Evolutionary conservation across 2,113 vertebrate species (phyloP).

Genomic region (Nannospalax galili): DNA sequence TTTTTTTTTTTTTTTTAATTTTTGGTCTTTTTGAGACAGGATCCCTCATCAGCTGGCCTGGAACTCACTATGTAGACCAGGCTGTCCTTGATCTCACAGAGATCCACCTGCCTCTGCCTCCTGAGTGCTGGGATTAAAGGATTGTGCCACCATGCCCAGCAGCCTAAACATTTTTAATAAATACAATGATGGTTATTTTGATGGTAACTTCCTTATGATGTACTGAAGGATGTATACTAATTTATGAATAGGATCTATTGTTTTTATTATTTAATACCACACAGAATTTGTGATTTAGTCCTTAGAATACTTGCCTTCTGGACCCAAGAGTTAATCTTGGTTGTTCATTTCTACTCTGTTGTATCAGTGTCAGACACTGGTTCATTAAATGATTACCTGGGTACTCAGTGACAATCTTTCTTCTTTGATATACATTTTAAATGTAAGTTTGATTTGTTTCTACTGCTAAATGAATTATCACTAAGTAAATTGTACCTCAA

Average conservation of each 20-base stretch:
- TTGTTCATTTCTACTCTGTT: neutral
- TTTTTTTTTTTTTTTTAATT: neutral
- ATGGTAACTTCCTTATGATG: neutral
- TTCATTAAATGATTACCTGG: neutral
- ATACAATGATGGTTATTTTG: slow-evolving; percentile 7
- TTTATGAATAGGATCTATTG: neutral
- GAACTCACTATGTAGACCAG: too few species aligned
- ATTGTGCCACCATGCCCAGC: too few species aligned
- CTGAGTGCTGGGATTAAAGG: too few species aligned
- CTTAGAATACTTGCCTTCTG: slow-evolving; percentile 18
- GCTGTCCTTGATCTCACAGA: too few species aligned
- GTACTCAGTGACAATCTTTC: neutral
- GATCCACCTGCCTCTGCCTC: too few species aligned
- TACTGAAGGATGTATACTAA: slow-evolving; percentile 17
- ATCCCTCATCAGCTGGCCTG: too few species aligned
- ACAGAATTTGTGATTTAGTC: neutral
- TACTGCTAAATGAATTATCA: neutral
- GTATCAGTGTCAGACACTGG: neutral
- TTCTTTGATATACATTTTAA: neutral
- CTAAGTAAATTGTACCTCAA: slow-evolving; percentile 32
- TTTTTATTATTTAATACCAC: slow-evolving; percentile 19
- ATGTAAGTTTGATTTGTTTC: slow-evolving; percentile 20
- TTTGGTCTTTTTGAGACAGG: neutral
- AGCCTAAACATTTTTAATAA: slow-evolving; percentile 45
- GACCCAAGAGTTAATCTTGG: neutral